A percentile compares a stretch with the other conserved stretches of the same genome.
phyloP scores from a whole-genome alignment of 2,113 vertebrate species.

The Empidonax alnorum region DNA sequence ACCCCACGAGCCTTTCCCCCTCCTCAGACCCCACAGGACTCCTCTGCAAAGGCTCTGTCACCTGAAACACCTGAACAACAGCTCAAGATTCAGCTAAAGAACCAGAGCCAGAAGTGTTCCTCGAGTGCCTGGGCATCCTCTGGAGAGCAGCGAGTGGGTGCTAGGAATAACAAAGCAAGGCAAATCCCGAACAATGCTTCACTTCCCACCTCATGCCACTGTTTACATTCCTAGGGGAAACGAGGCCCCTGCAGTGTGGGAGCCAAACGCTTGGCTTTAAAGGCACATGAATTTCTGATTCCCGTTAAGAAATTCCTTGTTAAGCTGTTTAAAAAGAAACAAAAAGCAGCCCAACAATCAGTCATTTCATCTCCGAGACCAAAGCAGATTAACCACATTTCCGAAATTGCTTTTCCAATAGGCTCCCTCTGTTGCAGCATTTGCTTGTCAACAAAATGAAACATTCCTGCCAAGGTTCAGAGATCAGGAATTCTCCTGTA shows the following conservation, averaged over 20 bases:
- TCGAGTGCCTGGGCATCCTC: background rate
- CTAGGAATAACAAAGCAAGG: constrained; percentile 51
- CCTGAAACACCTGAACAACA: background rate
- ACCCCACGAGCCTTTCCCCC: rapidly evolving
- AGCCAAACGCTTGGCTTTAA: constrained; percentile 36
- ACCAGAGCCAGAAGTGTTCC: background rate
- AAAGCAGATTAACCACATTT: constrained; percentile 27
- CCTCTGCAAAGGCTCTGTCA: background rate
- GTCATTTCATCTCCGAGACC: constrained; percentile 23
- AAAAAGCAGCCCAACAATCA: constrained; percentile 24
- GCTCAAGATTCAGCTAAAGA: background rate
- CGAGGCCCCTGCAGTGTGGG: background rate
- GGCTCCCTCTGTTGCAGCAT: background rate
- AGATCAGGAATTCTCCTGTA: background rate
- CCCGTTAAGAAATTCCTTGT: constrained; percentile 2
- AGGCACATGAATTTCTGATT: constrained; percentile 23
- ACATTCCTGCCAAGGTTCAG: background rate
- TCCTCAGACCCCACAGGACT: background rate
- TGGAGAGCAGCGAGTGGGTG: background rate
- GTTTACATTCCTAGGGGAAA: background rate
- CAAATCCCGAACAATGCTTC: background rate
- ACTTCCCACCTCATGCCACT: constrained; percentile 28
- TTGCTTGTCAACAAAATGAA: background rate
- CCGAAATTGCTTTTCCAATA: background rate
- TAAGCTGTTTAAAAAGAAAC: constrained; percentile 37